Evolutionary conservation across 1,140 invertebrate species (phyloP).

Genomic region (Rhizoglyphus robini): DNA sequence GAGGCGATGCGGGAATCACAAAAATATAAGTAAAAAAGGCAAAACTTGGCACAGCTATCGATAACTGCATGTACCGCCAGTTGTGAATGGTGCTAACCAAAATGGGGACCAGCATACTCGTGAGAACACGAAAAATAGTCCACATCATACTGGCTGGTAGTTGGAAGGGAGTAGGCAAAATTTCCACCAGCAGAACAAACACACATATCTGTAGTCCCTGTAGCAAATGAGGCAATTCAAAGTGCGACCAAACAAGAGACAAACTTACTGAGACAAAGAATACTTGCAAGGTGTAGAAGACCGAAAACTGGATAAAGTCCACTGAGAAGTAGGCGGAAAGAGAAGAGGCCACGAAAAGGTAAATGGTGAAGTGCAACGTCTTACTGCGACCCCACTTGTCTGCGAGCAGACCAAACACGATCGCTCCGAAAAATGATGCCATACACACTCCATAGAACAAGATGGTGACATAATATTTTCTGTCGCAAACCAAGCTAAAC

Average conservation of each 20-base stretch:
- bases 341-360: conserved; percentile 29
- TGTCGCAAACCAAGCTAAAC: conserved; percentile 43
- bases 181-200: conserved; percentile 38
- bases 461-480: conserved; percentile 34
- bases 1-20: conserved; percentile 27
- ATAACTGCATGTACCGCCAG: conserved; percentile 38
- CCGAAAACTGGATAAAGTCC: conserved; percentile 38
- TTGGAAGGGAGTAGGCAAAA: conserved; percentile 38
- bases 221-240: no score
- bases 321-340: conserved; percentile 37
- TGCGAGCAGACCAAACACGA: conserved; percentile 39
- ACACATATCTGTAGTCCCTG: conserved; percentile 31
- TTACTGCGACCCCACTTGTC: conserved; percentile 41
- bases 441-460: conserved; percentile 38
- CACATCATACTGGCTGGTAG: conserved; percentile 36
- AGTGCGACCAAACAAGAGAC: neutral
- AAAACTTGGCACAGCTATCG: conserved; percentile 36
- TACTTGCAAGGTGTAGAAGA: conserved; percentile 38
- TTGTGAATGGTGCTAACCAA: conserved; percentile 31
- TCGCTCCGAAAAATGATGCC: conserved; percentile 41
- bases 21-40: conserved; percentile 35
- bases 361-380: conserved; percentile 32
- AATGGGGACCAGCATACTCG: conserved; percentile 14
- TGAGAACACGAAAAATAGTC: conserved; percentile 1
- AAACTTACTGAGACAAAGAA: conserved; percentile 37